Conservation (phyloP, 2,888 invertebrate genomes). For the Orchesella flavescens region DNA sequence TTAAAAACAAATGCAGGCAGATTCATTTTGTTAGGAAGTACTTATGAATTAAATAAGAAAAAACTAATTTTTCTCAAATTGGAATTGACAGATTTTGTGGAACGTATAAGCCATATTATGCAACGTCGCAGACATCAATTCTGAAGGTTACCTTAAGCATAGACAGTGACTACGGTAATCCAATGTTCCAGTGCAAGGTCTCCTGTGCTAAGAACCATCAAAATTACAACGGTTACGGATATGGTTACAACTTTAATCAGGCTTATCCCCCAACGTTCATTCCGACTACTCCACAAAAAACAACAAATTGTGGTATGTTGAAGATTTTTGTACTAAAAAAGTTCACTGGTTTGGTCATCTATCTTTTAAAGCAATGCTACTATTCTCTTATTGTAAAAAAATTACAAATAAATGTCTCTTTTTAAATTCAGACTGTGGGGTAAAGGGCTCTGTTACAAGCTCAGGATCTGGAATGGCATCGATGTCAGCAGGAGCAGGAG, state of each 20-base stretch:
- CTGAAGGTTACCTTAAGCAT: neutral
- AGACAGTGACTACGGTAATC: neutral
- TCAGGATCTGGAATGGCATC: neutral
- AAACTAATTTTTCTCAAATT: too few relatives aligned
- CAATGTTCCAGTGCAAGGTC: neutral
- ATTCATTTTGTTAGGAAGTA: too few relatives aligned
- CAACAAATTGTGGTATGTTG: neutral
- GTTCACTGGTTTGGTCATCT: too few relatives aligned
- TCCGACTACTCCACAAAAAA: neutral
- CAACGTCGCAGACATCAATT: neutral
- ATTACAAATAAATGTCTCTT: too few relatives aligned
- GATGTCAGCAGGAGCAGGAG: neutral
- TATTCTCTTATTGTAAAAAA: too few relatives aligned
- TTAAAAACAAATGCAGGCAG: too few relatives aligned
- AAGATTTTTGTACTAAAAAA: too few relatives aligned
- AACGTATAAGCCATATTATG: neutral
- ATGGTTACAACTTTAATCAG: neutral
- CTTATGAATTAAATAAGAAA: too few relatives aligned
- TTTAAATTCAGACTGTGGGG: neutral
- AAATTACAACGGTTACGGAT: neutral
- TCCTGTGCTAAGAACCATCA: neutral
- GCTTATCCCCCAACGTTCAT: neutral
- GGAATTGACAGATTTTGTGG: neutral
- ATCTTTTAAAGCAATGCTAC: too few relatives aligned
- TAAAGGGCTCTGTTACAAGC: neutral